These are phyloP conservation scores for Microcebus tavaratra DNA, from an alignment of 2,113 vertebrate genomes.

Conservation along the genomic window DNA sequence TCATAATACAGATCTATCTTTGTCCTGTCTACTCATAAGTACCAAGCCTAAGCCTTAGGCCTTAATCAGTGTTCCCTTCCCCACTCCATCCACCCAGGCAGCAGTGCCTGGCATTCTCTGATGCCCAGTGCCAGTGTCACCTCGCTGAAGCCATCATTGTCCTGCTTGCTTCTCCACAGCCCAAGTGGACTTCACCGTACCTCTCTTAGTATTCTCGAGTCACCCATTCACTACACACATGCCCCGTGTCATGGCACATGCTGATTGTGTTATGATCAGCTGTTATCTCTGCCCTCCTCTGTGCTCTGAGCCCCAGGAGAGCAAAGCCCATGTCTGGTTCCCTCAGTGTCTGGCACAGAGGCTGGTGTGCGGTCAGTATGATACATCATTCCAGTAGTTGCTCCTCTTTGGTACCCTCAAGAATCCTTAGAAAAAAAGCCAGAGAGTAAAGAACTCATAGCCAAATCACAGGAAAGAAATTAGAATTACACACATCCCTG, in stretches of 20 bases:
- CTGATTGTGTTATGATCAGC: rapidly evolving
- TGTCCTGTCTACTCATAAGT: background rate
- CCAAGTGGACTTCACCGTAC: background rate
- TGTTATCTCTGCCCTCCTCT: rapidly evolving
- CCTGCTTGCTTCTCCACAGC: background rate
- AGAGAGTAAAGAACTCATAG: background rate
- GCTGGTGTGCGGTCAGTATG: rapidly evolving
- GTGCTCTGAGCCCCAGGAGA: background rate
- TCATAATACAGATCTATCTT: background rate
- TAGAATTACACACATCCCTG: background rate
- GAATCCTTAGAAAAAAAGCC: background rate
- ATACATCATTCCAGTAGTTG: rapidly evolving
- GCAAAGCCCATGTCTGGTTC: background rate
- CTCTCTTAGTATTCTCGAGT: background rate
- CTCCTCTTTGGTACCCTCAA: background rate
- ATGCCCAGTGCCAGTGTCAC: too few species aligned
- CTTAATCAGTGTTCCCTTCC: background rate
- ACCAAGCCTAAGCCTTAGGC: background rate
- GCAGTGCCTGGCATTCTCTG: background rate
- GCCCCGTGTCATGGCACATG: background rate
- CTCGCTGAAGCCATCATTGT: rapidly evolving
- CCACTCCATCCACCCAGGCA: background rate
- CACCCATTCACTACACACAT: rapidly evolving
- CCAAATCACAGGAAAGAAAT: background rate
- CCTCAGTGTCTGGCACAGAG: rapidly evolving